Evolutionary conservation across 2,797 vertebrate species (phyloP).

Genomic region (Myotis myotis): DNA sequence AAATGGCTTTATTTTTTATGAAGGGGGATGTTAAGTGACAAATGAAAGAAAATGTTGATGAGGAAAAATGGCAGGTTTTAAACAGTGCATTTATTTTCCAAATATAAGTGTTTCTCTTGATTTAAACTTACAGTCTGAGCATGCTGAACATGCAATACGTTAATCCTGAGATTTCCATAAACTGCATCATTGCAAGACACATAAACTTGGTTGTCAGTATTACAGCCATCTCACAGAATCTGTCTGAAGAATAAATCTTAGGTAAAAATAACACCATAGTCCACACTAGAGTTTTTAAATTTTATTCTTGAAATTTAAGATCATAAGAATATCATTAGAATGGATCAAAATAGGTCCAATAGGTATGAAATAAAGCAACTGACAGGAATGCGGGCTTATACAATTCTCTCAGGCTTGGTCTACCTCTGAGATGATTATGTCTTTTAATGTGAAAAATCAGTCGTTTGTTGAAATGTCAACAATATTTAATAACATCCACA

Average conservation of each 20-base stretch:
- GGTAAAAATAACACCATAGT: conserved; percentile 30
- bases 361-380: not conserved
- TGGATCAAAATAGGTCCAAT: not conserved
- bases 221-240: not conserved
- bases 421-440: not conserved
- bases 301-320: conserved; percentile 25
- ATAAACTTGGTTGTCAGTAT: not conserved
- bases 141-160: not conserved
- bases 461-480: not conserved
- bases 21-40: conserved; percentile 43
- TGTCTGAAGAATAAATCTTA: not conserved
- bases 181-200: not conserved
- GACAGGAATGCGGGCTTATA: not conserved
- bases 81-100: conserved; percentile 37
- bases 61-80: conserved; percentile 20
- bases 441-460: not conserved
- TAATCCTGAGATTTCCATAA: not conserved
- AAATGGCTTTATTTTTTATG: not conserved
- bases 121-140: not conserved
- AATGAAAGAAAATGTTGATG: not conserved
- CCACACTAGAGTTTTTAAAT: not conserved
- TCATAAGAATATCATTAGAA: not conserved
- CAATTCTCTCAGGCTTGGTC: not conserved
- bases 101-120: conserved; percentile 43
- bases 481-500: not conserved